phyloP scores from a whole-genome alignment of 2,888 invertebrate species.

The Hedya salicella region DNA sequence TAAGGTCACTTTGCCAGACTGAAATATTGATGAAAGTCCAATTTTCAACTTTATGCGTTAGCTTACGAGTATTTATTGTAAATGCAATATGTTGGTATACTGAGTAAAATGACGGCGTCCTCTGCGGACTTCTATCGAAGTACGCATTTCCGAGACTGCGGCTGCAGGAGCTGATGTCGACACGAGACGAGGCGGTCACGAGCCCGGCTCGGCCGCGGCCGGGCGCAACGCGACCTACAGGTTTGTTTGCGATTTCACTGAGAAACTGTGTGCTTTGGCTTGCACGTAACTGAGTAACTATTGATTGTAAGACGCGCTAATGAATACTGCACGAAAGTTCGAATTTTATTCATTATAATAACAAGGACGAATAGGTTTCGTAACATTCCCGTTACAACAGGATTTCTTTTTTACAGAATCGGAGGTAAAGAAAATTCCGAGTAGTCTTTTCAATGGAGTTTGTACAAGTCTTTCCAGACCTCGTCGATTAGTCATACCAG shows the following conservation, averaged over 20 bases:
- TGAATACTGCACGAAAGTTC: conserved; percentile 49
- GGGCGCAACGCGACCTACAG: conserved; percentile 48
- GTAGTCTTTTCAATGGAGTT: too few relatives aligned
- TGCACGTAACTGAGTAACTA: conserved; percentile 44
- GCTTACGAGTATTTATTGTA: too few relatives aligned
- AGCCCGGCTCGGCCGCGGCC: conserved; percentile 40
- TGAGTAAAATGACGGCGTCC: neutral
- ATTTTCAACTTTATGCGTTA: too few relatives aligned
- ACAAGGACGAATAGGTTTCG: conserved; percentile 4
- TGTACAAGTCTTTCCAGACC: too few relatives aligned
- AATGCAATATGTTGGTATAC: neutral
- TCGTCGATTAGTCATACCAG: too few relatives aligned
- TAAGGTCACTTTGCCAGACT: too few relatives aligned
- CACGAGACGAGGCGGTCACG: conserved; percentile 63
- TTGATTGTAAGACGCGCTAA: conserved; percentile 57
- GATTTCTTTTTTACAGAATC: neutral
- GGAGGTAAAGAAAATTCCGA: too few relatives aligned
- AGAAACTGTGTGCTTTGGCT: conserved; percentile 51
- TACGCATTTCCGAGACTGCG: neutral
- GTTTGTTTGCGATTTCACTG: conserved; percentile 71
- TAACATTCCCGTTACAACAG: neutral
- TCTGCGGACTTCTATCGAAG: neutral
- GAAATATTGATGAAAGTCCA: too few relatives aligned
- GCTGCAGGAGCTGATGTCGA: conserved; percentile 44
- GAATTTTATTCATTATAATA: conserved; percentile 8